These are phyloP conservation scores for Euphysa ruthae DNA, from an alignment of 30 jellyfish, hydroid and myxozoan species.

Conservation along the genomic window DNA sequence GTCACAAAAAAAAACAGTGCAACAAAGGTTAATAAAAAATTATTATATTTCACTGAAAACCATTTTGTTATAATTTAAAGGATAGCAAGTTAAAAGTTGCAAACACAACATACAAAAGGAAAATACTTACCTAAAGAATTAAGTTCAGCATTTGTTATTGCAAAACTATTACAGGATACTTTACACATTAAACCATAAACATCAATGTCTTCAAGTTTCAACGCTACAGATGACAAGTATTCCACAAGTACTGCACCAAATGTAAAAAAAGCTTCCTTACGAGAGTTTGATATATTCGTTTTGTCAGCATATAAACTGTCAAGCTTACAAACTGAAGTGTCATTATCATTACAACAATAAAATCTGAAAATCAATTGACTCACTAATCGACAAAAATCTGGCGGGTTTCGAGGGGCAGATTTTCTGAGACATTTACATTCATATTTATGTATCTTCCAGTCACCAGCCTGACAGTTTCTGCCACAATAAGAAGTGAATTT, in stretches of 20 bases:
- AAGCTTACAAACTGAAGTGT: background rate
- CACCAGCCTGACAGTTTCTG: conserved; percentile 53
- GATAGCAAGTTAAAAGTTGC: background rate
- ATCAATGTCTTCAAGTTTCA: conserved; percentile 18
- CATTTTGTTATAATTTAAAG: background rate
- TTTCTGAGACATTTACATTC: conserved; percentile 68
- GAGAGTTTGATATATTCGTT: conserved; percentile 4
- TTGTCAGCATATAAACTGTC: conserved; percentile 6
- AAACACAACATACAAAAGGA: background rate
- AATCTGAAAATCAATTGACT: conserved; percentile 32
- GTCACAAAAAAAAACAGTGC: too few species aligned
- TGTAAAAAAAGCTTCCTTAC: conserved; percentile 68
- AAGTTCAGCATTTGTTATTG: conserved; percentile 60
- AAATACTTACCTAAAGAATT: conserved; percentile 55
- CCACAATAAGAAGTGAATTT: conserved; percentile 78
- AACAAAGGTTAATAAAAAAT: too few species aligned
- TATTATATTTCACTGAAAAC: too few species aligned
- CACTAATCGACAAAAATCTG: conserved; percentile 78
- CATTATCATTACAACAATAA: background rate
- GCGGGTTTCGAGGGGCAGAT: conserved; percentile 77
- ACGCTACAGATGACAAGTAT: background rate
- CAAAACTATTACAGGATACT: conserved; percentile 67
- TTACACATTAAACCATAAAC: conserved; percentile 51
- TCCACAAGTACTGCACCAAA: conserved; percentile 51
- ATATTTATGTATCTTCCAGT: conserved; percentile 70